These are phyloP conservation scores for Arothron firmamentum DNA, from an alignment of 2,113 vertebrate genomes.

Conservation along the genomic window DNA sequence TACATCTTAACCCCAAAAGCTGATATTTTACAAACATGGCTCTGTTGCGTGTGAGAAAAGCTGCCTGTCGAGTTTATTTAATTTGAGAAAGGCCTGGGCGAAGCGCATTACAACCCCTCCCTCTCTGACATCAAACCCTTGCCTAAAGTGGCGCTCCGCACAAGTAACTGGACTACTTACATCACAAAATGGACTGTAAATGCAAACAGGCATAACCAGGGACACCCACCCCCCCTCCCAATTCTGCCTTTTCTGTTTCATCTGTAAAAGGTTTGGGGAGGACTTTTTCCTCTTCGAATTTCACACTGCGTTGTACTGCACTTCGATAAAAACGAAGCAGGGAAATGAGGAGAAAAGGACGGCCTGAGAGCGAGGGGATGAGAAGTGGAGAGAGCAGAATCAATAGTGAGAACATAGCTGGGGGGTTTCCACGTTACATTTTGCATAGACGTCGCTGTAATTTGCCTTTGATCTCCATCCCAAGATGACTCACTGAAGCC, in stretches of 20 bases:
- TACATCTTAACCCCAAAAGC: conserved; percentile 61
- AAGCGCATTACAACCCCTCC: conserved; percentile 49
- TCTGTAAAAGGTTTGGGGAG: conserved; percentile 50
- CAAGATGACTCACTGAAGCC: conserved; percentile 79
- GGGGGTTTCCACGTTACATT: conserved; percentile 79
- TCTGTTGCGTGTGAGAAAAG: conserved; percentile 36
- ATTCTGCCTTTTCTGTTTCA: conserved; percentile 25
- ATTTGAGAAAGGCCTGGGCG: conserved; percentile 52
- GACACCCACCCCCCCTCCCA: conserved; percentile 34
- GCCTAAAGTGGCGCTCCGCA: conserved; percentile 51
- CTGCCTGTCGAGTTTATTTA: conserved; percentile 49
- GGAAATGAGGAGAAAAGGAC: conserved; percentile 61
- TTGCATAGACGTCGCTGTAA: conserved; percentile 81
- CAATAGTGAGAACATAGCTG: conserved; percentile 76
- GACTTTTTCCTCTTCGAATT: conserved; percentile 59
- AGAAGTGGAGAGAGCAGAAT: conserved; percentile 67
- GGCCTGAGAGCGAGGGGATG: conserved; percentile 29
- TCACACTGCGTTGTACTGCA: conserved; percentile 69
- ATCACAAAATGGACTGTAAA: conserved; percentile 72
- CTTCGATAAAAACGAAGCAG: conserved; percentile 68
- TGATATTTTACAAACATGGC: conserved; percentile 54
- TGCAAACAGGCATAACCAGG: conserved; percentile 70
- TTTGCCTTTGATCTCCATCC: conserved; percentile 80
- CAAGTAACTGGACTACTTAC: conserved; percentile 66
- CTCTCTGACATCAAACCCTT: conserved; percentile 58